A percentile compares a stretch with the other conserved stretches of the same genome.
Conservation (phyloP, 2,113 vertebrate genomes). For the Sceloporus undulatus region DNA sequence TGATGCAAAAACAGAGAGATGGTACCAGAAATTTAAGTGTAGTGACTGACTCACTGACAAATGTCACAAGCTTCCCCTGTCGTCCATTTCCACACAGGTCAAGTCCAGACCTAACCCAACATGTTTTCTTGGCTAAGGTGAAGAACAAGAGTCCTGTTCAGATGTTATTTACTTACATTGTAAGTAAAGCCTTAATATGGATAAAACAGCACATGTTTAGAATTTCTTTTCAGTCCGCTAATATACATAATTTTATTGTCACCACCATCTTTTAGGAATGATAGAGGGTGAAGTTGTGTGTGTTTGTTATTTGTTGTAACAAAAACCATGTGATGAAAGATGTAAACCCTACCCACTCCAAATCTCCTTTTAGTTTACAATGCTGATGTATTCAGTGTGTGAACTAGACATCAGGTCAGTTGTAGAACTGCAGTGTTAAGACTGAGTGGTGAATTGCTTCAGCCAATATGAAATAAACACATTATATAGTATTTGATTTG, state of each 20-base stretch:
- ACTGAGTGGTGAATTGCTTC: background rate
- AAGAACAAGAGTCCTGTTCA: background rate
- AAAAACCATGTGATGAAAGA: background rate
- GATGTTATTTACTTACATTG: too few species aligned
- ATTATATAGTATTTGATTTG: background rate
- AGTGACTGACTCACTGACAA: too few species aligned
- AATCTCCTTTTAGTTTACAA: background rate
- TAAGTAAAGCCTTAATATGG: too few species aligned
- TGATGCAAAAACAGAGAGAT: background rate
- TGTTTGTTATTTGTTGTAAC: background rate
- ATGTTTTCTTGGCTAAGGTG: background rate
- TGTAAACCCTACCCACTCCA: background rate
- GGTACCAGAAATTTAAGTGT: background rate
- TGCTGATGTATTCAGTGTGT: background rate
- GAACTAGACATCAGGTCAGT: background rate
- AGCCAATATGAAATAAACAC: background rate
- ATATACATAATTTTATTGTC: background rate
- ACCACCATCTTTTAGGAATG: background rate
- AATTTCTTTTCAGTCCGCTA: background rate
- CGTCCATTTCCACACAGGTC: background rate
- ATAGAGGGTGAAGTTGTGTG: too few species aligned
- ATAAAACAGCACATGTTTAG: background rate
- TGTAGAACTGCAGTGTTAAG: background rate
- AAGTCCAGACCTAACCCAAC: background rate
- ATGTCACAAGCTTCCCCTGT: too few species aligned